Percentiles rank a stretch among this genome's conserved stretches.
Conservation (phyloP, 2,113 vertebrate species). For the Bos taurus region DNA sequence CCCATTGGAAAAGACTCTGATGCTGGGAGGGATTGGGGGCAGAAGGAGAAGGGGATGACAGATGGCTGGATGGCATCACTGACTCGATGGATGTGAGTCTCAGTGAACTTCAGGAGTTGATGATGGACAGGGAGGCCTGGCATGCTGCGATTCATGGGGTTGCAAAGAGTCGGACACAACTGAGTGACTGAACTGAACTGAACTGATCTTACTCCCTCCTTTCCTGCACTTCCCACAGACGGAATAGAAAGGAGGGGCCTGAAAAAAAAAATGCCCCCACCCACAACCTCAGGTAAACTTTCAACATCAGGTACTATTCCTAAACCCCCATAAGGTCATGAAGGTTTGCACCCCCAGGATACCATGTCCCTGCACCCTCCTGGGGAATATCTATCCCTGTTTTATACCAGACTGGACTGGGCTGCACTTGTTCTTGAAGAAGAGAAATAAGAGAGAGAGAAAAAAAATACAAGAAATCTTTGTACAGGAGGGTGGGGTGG, state of each 20-base stretch:
- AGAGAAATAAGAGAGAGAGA: constrained; percentile 18
- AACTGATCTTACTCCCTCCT: background rate
- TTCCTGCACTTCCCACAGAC: background rate
- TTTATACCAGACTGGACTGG: background rate
- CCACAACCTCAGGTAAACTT: background rate
- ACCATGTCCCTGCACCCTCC: background rate
- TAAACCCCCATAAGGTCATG: background rate
- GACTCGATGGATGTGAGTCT: too few species aligned
- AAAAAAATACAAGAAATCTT: constrained; percentile 33
- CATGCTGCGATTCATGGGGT: too few species aligned
- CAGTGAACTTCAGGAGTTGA: too few species aligned
- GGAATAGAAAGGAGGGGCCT: background rate
- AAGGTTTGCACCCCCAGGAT: background rate
- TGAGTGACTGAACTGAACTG: too few species aligned
- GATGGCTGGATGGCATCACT: too few species aligned
- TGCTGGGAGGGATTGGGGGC: too few species aligned
- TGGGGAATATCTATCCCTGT: background rate
- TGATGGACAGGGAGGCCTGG: too few species aligned
- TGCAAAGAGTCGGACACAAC: too few species aligned
- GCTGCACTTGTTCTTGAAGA: background rate
- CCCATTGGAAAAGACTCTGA: too few species aligned
- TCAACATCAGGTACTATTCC: background rate
- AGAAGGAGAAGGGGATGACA: too few species aligned
- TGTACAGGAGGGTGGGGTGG: background rate
- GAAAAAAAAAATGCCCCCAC: background rate